Evolutionary conservation across 2,113 vertebrate genomes (phyloP).

Genomic region (Ondatra zibethicus): DNA sequence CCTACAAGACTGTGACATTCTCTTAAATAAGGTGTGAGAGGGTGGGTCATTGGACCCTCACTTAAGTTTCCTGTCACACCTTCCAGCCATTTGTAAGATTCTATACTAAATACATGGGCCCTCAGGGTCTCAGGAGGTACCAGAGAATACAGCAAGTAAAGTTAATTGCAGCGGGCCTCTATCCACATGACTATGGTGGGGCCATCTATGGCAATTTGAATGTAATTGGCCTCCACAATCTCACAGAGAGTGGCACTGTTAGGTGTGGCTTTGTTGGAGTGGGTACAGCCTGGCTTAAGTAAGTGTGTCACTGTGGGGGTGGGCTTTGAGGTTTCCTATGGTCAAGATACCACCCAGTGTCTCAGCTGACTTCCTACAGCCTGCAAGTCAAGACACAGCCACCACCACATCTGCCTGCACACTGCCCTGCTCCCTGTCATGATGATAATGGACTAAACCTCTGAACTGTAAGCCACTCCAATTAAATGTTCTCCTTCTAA

Average conservation of each 20-base stretch:
- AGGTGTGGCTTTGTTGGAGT: not conserved
- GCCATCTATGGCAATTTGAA: not conserved
- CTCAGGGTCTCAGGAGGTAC: not conserved
- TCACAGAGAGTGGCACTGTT: not conserved
- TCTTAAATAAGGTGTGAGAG: not conserved
- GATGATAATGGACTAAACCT: not conserved
- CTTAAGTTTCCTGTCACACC: not conserved
- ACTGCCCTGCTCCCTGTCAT: not conserved
- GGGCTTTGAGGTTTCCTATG: not conserved
- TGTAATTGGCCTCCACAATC: not conserved
- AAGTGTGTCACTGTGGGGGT: not conserved
- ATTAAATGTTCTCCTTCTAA: not conserved
- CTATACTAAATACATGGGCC: not conserved
- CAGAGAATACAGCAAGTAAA: not conserved
- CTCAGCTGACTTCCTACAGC: not conserved
- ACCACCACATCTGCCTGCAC: not conserved
- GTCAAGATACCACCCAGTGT: not conserved
- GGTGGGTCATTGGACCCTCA: not conserved
- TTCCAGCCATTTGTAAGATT: not conserved
- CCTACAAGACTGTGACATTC: not conserved
- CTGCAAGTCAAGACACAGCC: not conserved
- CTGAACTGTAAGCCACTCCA: not conserved
- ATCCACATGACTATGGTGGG: not conserved
- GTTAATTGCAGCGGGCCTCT: not conserved
- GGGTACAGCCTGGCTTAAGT: not conserved